Base-by-base conservation (phyloP, 2,113 vertebrate species). In the Diadophis punctatus region DNA sequence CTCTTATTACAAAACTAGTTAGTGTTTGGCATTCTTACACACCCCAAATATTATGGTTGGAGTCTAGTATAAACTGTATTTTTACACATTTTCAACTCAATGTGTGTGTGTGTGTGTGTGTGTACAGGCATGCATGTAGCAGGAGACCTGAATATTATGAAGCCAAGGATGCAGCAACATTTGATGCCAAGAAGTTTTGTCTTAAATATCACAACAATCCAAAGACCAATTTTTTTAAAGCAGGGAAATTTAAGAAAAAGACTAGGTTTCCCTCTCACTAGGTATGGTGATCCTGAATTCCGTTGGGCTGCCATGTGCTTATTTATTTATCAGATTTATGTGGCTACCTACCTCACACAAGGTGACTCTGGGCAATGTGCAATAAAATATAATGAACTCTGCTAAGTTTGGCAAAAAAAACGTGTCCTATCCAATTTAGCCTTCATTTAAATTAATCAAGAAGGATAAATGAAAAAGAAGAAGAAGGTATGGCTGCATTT, bases 1-100 rank as follows among this genome's bases (percentile, higher is more conserved):
- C 93, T 95, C 68, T 93, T 68, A 91, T 96, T 95, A 97, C 92
- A 68, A 90, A 1, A 22, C 43, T 90, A 58, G 23, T 49, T 56
- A 87, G 14, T 0, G 0, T 90, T 94, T 92, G 90, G 94, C 92
- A 93, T 93, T 80, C 49, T 48, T 91, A 85, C 4, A 92, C 68
- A 87, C 25, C 27, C 43, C 58, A 11, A 89, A 90, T 85, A 91
- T 94, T 90, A 58, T 90, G 86, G 5, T 8, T 88, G 86, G 3
- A 2, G 48, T 2, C 88, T 93, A 85, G 43, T 16, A 53, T 56
- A 55, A 92, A 92, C 90, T 39, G 92, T 80, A 93, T 91, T 86
- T 90, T 91, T 91, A 4, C 16, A 12, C 2, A 53, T 30, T 0
- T 95, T 94, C 34, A 46, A 1, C 87, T 96, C 91, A 90, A 46